Evolutionary conservation across 2,113 vertebrate species (phyloP).

Genomic region (Phylloscopus trochiloides): DNA sequence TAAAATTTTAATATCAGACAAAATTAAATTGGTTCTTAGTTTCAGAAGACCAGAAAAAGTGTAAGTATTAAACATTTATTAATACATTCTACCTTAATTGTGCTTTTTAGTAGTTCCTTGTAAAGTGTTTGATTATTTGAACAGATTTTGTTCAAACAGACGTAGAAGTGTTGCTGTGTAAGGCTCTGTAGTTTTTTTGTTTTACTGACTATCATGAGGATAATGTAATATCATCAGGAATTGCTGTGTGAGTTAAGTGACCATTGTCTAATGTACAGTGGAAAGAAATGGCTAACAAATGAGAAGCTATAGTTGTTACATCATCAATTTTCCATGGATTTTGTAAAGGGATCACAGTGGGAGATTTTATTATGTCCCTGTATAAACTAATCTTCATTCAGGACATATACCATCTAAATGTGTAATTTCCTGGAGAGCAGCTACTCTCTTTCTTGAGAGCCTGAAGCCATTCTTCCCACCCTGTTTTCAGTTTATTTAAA

Average conservation of each 20-base stretch:
- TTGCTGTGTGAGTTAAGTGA: conserved; percentile 16
- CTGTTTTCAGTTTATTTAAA: conserved; percentile 32
- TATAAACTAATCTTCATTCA: conserved; percentile 43
- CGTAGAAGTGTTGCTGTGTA: not conserved
- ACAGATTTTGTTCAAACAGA: conserved; percentile 36
- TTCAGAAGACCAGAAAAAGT: conserved; percentile 35
- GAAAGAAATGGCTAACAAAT: conserved; percentile 43
- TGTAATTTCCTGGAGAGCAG: conserved; percentile 35
- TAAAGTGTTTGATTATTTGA: conserved; percentile 48
- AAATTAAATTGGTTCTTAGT: conserved; percentile 12
- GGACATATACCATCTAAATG: conserved; percentile 14
- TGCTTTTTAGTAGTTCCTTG: conserved; percentile 32
- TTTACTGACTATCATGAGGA: not conserved
- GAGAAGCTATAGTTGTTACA: conserved; percentile 21
- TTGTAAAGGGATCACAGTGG: conserved; percentile 34
- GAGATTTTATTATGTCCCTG: conserved; percentile 44
- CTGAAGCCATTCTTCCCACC: conserved; percentile 14
- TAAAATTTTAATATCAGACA: conserved; percentile 42
- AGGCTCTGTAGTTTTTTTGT: conserved; percentile 15
- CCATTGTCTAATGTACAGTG: conserved; percentile 43
- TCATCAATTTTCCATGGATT: conserved; percentile 60
- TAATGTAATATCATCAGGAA: conserved; percentile 17
- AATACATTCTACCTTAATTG: conserved; percentile 41
- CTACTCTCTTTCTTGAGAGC: conserved; percentile 8
- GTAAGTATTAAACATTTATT: conserved; percentile 60